A percentile compares a stretch with the other conserved stretches of the same genome.
Evolutionary conservation across 1,140 invertebrate species (phyloP).

Genomic region (Zaprionus ghesquierei): DNA sequence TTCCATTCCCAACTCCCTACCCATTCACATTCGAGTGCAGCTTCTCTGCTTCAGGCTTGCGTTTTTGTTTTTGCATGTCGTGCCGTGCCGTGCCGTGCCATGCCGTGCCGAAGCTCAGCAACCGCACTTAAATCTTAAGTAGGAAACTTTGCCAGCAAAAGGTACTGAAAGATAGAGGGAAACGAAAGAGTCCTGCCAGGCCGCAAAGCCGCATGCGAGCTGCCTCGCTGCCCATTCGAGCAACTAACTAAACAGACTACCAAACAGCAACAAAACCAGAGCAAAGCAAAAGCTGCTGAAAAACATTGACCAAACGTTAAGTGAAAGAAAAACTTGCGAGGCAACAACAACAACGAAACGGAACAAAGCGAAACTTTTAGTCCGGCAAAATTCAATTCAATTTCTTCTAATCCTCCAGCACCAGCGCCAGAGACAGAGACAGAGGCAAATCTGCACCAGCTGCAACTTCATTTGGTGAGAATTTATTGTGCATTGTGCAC

Average conservation of each 20-base stretch:
- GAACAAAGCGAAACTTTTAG: conserved; percentile 17
- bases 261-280: conserved; percentile 19
- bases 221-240: conserved; percentile 42
- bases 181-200: neutral
- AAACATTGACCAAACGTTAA: conserved; percentile 38
- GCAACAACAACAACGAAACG: conserved; percentile 27
- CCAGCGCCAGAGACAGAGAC: too few relatives aligned
- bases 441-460: conserved; percentile 38
- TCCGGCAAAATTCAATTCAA: conserved; percentile 68
- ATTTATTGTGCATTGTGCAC: conserved; percentile 63
- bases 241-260: conserved; percentile 60
- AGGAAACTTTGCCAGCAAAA: conserved; percentile 59
- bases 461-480: conserved; percentile 45
- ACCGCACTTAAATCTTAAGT: conserved; percentile 61
- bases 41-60: neutral
- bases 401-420: conserved; percentile 62
- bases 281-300: conserved; percentile 11
- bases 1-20: too few relatives aligned
- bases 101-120: neutral
- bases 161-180: conserved; percentile 8
- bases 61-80: conserved; percentile 46
- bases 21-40: conserved; percentile 32
- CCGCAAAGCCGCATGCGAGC: neutral
- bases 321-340: conserved; percentile 68
- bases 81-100: neutral